Base-by-base conservation (phyloP, 2,888 invertebrate species). In the Eumacrocentrus americanus region DNA sequence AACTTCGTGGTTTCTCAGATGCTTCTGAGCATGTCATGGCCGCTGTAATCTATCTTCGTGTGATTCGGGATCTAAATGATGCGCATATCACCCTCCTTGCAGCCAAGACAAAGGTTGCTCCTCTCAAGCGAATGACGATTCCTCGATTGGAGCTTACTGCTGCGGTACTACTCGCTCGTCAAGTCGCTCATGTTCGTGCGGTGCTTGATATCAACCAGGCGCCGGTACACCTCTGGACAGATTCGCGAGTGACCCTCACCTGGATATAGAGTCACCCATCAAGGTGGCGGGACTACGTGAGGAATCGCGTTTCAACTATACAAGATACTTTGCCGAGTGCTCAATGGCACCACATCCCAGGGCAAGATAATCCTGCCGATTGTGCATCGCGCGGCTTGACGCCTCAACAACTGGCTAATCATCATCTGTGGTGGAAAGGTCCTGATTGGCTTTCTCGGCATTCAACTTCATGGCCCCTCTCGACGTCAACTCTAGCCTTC, bases 121-220 rank as follows among this genome's bases (percentile, higher is more conserved):
- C 67, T 2, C 25, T 66, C 7, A 64, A 63, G 37, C 38, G 40
- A 42, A 50, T 63, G 1, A 62, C 71, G 0, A 60, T 73, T 7
- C 68, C 70, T 0, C 56, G 73, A 1, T 53, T 73, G n/a, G 70
- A 73, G 42, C 59, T 75, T 2, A 59, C 66, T 9, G 67, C 62
- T 3, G 67, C 68, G 1, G 4, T 61, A 18, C 23, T 71, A 9
- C 56, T 64, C 0, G 50, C 67, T 0, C 56, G 51, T 29, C 51
- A 67, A 0, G 42, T 57, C 1, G 6, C 29, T 0, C 42, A 64
- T 14, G 50, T 63, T 14, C 50, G 18, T 44, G 34, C 6, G 0
- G 50, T 25, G 0, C 37, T 61, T 16, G 34, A 46, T 0, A 12
- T 57, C 12, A 11, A 50, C 40, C 12, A 20, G 0, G 9, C 22